Conservation (phyloP, 2,113 vertebrate genomes). For the Cynocephalus volans region DNA sequence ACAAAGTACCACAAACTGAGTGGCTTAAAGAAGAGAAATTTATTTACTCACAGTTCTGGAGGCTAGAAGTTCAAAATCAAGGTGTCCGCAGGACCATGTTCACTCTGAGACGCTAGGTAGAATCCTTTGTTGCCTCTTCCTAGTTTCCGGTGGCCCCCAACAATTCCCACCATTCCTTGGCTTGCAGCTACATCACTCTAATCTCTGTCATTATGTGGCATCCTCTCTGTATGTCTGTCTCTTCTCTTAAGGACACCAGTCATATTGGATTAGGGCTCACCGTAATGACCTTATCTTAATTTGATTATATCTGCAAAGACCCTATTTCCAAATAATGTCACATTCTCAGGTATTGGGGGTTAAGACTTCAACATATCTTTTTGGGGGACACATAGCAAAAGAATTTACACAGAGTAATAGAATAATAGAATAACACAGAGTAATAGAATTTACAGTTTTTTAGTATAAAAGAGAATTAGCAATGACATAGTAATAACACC, state of each 20-base stretch:
- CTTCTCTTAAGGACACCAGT: background rate
- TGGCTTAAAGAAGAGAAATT: background rate
- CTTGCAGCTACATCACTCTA: background rate
- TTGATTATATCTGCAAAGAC: background rate
- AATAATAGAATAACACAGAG: background rate
- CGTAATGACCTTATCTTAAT: background rate
- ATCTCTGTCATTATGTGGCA: accelerated
- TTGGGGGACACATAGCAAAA: background rate
- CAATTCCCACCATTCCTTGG: background rate
- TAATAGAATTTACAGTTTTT: background rate
- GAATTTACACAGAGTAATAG: background rate
- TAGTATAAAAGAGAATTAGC: background rate
- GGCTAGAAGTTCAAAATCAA: background rate
- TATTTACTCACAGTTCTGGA: background rate
- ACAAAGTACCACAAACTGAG: background rate
- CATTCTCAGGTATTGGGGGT: background rate
- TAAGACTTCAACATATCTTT: background rate
- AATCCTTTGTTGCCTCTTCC: background rate
- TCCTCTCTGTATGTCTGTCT: background rate
- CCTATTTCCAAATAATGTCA: constrained; percentile 31
- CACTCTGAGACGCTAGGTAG: too few species aligned
- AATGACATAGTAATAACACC: background rate
- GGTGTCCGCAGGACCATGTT: background rate
- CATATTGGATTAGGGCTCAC: background rate
- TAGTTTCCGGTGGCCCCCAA: background rate